Conservation (phyloP, 2,797 vertebrate species). For the Cyclura pinguis region DNA sequence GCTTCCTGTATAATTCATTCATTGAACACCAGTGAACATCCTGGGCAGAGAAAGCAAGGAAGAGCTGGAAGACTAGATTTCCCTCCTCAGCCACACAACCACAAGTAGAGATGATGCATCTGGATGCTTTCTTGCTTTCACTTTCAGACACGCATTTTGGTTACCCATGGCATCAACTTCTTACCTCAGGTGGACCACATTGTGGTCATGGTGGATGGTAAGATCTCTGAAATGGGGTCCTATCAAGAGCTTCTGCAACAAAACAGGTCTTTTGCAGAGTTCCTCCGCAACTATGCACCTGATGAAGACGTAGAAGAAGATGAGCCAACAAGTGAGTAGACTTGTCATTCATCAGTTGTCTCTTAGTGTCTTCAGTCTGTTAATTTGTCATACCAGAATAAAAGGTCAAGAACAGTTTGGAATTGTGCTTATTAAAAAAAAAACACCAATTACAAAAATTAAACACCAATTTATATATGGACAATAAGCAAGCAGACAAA, state of each 20-base stretch:
- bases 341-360: slow-evolving; percentile 6
- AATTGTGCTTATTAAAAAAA: neutral
- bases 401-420: neutral
- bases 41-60: neutral
- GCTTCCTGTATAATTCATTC: neutral
- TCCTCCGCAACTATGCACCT: slow-evolving; percentile 89
- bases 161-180: slow-evolving; percentile 95
- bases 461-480: neutral
- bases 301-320: slow-evolving; percentile 87
- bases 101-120: neutral
- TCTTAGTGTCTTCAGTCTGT: neutral
- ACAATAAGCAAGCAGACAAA: neutral
- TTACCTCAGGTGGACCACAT: slow-evolving; percentile 94
- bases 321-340: slow-evolving; percentile 77
- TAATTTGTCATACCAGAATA: neutral
- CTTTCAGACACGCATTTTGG: slow-evolving; percentile 91
- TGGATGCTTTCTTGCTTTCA: neutral
- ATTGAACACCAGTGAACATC: neutral
- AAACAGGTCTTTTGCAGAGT: slow-evolving; percentile 92
- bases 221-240: slow-evolving; percentile 93
- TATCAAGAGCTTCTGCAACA: slow-evolving; percentile 89
- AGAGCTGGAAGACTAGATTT: neutral
- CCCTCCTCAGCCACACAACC: neutral
- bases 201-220: slow-evolving; percentile 90
- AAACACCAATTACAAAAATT: too few relatives aligned